A percentile compares a stretch with the other conserved stretches of the same genome.
Conservation (phyloP, 2,113 vertebrate genomes). For the Pseudorasbora parva region DNA sequence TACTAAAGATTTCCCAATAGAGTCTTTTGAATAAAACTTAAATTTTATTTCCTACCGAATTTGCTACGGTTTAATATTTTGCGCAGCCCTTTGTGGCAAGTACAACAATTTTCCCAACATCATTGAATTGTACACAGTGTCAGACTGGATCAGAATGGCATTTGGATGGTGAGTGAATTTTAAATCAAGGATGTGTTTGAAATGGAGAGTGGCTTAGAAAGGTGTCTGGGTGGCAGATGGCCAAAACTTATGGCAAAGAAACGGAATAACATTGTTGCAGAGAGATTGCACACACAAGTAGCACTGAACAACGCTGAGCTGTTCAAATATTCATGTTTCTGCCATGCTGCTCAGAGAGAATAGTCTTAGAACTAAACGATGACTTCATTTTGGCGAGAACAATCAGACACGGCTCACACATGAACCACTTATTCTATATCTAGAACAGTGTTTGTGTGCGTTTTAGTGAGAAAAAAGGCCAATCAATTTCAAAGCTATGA, state of each 20-base stretch:
- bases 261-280: constrained; percentile 42
- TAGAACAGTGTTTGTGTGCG: not conserved
- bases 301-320: constrained; percentile 4
- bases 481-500: not conserved
- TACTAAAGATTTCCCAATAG: not conserved
- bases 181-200: constrained; percentile 53
- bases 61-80: not conserved
- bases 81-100: not conserved
- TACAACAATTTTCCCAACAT: not conserved
- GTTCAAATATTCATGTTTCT: constrained; percentile 36
- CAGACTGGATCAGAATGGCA: not conserved
- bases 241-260: constrained; percentile 46
- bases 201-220: constrained; percentile 41
- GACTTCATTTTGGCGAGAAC: constrained; percentile 7
- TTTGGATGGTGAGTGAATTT: constrained; percentile 49
- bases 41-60: not conserved
- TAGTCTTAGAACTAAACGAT: not conserved
- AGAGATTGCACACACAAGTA: constrained; percentile 21
- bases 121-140: not conserved
- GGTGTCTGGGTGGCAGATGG: constrained; percentile 57
- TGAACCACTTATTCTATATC: not conserved
- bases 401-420: not conserved
- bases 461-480: not conserved
- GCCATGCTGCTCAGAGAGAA: constrained; percentile 12
- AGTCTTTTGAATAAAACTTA: not conserved